Percentiles rank a stretch among this genome's conserved stretches.
Evolutionary conservation across 2,113 vertebrate species (phyloP).

Genomic region (Synodontis membranacea): DNA sequence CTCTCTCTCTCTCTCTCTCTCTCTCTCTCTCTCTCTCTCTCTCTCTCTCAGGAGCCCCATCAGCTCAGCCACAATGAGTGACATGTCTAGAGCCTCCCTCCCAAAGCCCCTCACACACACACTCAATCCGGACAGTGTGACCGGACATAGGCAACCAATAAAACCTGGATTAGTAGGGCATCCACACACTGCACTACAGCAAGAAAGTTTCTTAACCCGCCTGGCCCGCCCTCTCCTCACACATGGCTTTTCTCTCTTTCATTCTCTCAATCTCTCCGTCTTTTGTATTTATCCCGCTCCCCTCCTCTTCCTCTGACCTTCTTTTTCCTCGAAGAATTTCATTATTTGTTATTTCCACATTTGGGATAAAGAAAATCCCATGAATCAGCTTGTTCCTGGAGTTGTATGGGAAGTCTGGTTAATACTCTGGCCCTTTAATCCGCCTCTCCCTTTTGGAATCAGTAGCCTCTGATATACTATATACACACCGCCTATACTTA

Average conservation of each 20-base stretch:
- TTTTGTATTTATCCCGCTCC: constrained; percentile 54
- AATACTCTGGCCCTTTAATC: constrained; percentile 44
- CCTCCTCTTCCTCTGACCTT: constrained; percentile 55
- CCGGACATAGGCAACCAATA: constrained; percentile 81
- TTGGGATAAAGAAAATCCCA: constrained; percentile 70
- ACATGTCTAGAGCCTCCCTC: constrained; percentile 87
- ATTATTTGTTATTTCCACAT: constrained; percentile 69
- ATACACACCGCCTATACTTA: neutral
- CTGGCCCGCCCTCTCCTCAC: constrained; percentile 69
- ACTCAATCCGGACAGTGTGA: constrained; percentile 74
- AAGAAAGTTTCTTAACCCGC: constrained; percentile 76
- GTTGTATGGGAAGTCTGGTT: constrained; percentile 56
- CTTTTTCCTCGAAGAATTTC: constrained; percentile 52
- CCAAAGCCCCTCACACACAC: constrained; percentile 35
- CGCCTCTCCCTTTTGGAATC: constrained; percentile 34
- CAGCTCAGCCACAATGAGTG: constrained; percentile 83
- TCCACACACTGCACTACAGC: constrained; percentile 72
- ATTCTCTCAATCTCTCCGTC: constrained; percentile 65
- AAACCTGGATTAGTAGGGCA: constrained; percentile 82
- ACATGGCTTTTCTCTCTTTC: constrained; percentile 66
- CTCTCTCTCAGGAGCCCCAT: constrained; percentile 67
- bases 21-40: constrained; percentile 71
- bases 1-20: constrained; percentile 7
- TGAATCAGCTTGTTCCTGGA: constrained; percentile 67
- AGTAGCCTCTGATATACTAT: constrained; percentile 23